phyloP scores from a whole-genome alignment of 2,797 vertebrate genomes.

The Aplochiton taeniatus region DNA sequence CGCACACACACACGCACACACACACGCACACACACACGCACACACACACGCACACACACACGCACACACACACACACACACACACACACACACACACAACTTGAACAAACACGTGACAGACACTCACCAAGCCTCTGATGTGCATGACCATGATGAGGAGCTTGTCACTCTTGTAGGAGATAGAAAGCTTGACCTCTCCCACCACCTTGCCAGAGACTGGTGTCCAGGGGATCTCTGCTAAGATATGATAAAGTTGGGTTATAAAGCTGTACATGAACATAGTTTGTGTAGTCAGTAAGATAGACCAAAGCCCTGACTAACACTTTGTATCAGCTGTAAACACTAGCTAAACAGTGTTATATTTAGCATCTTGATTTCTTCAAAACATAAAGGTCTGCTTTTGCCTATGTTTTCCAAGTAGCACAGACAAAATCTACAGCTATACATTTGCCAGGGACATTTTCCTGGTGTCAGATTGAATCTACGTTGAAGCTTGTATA shows the following conservation, averaged over 20 bases:
- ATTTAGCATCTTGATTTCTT: too few species aligned
- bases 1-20: not conserved
- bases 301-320: too few species aligned
- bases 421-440: too few species aligned
- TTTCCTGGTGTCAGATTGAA: too few species aligned
- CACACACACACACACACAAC: not conserved
- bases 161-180: conserved; percentile 93
- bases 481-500: too few species aligned
- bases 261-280: too few species aligned
- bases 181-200: conserved; percentile 93
- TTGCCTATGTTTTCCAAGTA: too few species aligned
- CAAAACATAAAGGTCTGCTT: too few species aligned
- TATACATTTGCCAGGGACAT: too few species aligned
- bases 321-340: too few species aligned
- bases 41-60: not conserved
- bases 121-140: conserved; percentile 90
- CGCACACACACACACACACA: not conserved
- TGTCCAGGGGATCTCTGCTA: conserved; percentile 82
- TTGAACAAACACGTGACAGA: not conserved
- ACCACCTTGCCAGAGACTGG: conserved; percentile 82
- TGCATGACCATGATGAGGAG: conserved; percentile 99
- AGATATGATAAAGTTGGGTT: not conserved
- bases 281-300: too few species aligned
- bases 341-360: too few species aligned
- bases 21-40: conserved; percentile 1